Evolutionary conservation across 2,113 vertebrate species (phyloP).

Genomic region (Oceanodroma tethys): DNA sequence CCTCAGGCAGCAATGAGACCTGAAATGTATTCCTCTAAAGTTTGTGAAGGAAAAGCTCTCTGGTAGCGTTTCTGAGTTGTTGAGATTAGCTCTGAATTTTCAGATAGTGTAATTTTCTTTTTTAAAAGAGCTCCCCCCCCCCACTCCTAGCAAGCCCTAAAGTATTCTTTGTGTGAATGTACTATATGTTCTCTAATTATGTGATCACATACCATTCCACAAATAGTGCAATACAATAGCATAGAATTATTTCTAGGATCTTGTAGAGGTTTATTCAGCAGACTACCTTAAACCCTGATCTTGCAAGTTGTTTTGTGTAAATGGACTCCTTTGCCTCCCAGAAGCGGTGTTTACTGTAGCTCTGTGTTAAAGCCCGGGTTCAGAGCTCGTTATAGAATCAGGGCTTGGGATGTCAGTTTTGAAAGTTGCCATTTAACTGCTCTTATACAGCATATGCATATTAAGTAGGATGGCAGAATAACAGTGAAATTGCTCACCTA

Average conservation of each 20-base stretch:
- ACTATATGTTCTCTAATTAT: conserved; percentile 58
- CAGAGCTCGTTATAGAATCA: neutral
- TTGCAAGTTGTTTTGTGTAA: conserved; percentile 28
- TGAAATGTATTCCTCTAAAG: neutral
- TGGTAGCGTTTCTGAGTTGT: neutral
- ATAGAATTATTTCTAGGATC: conserved; percentile 53
- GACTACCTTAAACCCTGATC: conserved; percentile 34
- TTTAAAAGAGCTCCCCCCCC: neutral
- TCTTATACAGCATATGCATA: conserved; percentile 11
- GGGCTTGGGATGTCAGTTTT: conserved; percentile 13
- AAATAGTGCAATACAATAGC: conserved; percentile 56
- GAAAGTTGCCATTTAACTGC: conserved; percentile 42
- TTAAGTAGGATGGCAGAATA: conserved; percentile 40
- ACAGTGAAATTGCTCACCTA: conserved; percentile 53
- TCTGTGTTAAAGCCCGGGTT: neutral
- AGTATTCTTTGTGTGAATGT: conserved; percentile 41
- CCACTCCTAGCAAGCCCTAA: neutral
- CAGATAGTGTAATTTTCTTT: conserved; percentile 8
- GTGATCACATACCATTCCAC: conserved; percentile 44
- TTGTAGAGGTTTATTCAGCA: conserved; percentile 23
- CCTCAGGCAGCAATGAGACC: neutral
- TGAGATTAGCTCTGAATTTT: conserved; percentile 7
- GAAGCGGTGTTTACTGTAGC: neutral
- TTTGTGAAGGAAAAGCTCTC: neutral
- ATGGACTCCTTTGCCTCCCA: neutral